Evolutionary conservation across 30 jellyfish, hydroid and myxozoan genomes (phyloP), one percentile per base, ranked within the genome.

Genomic region (Pelagia noctiluca): DNA sequence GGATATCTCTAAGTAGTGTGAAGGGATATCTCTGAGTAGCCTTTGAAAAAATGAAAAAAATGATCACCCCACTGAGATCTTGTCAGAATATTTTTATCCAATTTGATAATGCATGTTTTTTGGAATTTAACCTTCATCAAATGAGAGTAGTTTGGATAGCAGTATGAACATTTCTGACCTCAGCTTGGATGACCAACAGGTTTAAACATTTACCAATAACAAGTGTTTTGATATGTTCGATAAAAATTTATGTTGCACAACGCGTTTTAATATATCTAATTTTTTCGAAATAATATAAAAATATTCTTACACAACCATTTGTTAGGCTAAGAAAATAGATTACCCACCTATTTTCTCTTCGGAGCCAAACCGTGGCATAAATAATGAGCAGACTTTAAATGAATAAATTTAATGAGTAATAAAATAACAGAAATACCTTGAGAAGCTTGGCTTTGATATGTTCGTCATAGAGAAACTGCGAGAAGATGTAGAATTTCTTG

Each of bases 401-500:
- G 13, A 48, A n/a, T 13, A 48, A 48, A 48, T 13, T 48, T 16
- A 11, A 23, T n/a, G n/a, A n/a, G n/a, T n/a, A n/a, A n/a, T n/a
- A n/a, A n/a, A n/a, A n/a, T n/a, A n/a, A 24, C 3, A 13, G 18
- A 35, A 48, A 23, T 71, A 94, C 99, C 97, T 94, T 94, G 74
- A 94, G 82, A 11, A 94, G 86, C 46, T 96, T 65, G 0, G 99
- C 97, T 68, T 94, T 94, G 89, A 94, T 94, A 78, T 94, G 99
- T 36, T 94, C 99, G 64, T 94, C 99, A 60, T 94, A 94, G 29
- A 94, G 82, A 38, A 94, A 94, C 77, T 94, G 99, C 18, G 99
- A 94, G 82, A 94, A 94, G 48, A 94, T 88, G 82, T 87, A 94
- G 88, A 94, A 94, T 50, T 94, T 94, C 97, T 94, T 94, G 86